phyloP scores from a whole-genome alignment of 1,140 invertebrate species.

The Xylocopa sonorina region DNA sequence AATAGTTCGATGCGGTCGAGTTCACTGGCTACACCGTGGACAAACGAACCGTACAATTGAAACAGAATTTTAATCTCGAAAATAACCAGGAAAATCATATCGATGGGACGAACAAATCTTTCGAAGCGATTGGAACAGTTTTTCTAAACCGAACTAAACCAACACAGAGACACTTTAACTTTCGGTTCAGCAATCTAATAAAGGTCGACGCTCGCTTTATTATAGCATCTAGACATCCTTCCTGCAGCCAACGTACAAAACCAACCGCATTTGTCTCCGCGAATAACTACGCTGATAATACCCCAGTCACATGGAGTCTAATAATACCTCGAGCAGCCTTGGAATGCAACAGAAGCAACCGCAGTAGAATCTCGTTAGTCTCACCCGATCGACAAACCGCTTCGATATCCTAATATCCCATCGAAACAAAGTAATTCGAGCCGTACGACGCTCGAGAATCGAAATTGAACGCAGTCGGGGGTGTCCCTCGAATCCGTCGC shows the following conservation, averaged over 20 bases:
- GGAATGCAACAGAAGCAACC: not conserved
- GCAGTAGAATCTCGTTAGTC: not conserved
- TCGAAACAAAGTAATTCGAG: too few species aligned
- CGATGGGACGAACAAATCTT: too few species aligned
- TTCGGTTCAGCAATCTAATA: not conserved
- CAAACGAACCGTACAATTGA: not conserved
- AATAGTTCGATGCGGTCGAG: not conserved
- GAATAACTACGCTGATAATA: conserved; percentile 8
- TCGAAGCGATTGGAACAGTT: too few species aligned
- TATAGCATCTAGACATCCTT: not conserved
- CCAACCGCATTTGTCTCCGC: not conserved
- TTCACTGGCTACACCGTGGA: too few species aligned
- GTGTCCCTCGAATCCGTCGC: not conserved
- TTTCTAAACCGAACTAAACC: too few species aligned
- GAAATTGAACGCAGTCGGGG: not conserved
- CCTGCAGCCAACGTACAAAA: not conserved
- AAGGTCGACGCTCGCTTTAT: conserved; percentile 31
- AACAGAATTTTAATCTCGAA: not conserved
- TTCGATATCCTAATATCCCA: not conserved
- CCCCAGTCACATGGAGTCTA: conserved; percentile 32
- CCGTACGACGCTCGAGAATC: not conserved
- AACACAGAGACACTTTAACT: too few species aligned
- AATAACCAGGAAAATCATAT: too few species aligned
- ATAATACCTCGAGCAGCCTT: not conserved
- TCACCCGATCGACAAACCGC: not conserved